Base-by-base conservation (phyloP, 64 coral and sea anemone species). In the Cladopsammia gracilis region DNA sequence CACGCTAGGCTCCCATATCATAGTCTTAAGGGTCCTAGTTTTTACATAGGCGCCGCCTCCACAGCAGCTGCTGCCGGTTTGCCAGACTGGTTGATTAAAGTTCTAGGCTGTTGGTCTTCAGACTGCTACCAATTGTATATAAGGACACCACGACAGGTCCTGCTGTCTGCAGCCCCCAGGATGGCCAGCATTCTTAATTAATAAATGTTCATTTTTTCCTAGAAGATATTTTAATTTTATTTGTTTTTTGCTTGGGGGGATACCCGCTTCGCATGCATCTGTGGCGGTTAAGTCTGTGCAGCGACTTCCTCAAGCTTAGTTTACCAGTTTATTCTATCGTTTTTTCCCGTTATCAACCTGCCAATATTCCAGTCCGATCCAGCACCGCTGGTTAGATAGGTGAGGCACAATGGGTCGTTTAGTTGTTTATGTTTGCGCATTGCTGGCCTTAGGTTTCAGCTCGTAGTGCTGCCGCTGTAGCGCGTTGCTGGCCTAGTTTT, bases 51-150 rank as follows among this genome's bases (percentile, higher is more conserved):
- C 8, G 74, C 19, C 6, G 48, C 74, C 48, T 76, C 48, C 8
- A 53, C 74, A 10, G 48, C 74, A 2, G 74, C 74, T 20, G 74
- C n/a, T n/a, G n/a, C n/a, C n/a, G n/a, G n/a, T n/a, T n/a, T n/a
- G n/a, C n/a, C n/a, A n/a, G n/a, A n/a, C n/a, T n/a, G n/a, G n/a
- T n/a, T n/a, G n/a, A n/a, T n/a, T n/a, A n/a, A n/a, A n/a, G n/a
- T n/a, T n/a, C 74, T 76, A 48, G 50, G 47, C 6, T 18, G 48
- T 1, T 76, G 49, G 74, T 76, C 48, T 22, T 76, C 74, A 4
- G 74, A 76, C 20, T 76, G 74, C 7, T 53, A 76, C n/a, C 69
- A 76, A 18, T n/a, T n/a, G n/a, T n/a, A n/a, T n/a, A n/a, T 71
- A 3, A 44, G 69, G 11, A 71, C 74, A 53, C 74, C 74, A 22